Percentiles rank a stretch among this genome's conserved stretches.
Conservation (phyloP, 2,797 vertebrate genomes). For the Lacerta viridis region DNA sequence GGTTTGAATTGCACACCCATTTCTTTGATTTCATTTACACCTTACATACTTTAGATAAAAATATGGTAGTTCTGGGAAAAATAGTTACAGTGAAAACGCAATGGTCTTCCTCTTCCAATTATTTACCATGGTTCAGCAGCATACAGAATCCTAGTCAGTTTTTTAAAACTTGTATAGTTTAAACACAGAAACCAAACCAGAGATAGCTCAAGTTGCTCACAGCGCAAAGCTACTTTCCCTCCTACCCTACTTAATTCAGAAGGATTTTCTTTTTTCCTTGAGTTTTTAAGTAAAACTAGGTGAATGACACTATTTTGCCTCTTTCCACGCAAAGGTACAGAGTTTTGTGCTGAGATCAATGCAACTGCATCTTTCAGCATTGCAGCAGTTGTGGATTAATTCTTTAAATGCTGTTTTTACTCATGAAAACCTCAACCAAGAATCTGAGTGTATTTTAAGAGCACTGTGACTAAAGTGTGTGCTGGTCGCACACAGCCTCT, state of each 20-base stretch:
- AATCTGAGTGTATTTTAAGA: not conserved
- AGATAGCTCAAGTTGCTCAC: slow-evolving; percentile 28
- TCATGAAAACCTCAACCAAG: slow-evolving; percentile 14
- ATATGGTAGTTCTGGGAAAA: slow-evolving; percentile 64
- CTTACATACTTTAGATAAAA: slow-evolving; percentile 64
- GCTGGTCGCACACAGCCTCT: not conserved
- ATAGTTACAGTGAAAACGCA: slow-evolving; percentile 24
- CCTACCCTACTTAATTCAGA: slow-evolving; percentile 28
- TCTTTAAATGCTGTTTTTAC: slow-evolving; percentile 13
- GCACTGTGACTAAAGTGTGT: not conserved
- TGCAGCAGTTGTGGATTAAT: slow-evolving; percentile 5
- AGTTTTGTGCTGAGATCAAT: slow-evolving; percentile 14
- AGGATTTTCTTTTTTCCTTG: slow-evolving; percentile 45
- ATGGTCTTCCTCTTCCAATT: slow-evolving; percentile 54
- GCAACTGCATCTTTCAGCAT: slow-evolving; percentile 1
- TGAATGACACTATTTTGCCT: slow-evolving; percentile 54
- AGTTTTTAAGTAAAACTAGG: slow-evolving; percentile 48
- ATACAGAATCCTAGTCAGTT: slow-evolving; percentile 59
- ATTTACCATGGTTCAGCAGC: slow-evolving; percentile 59
- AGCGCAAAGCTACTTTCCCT: slow-evolving; percentile 36
- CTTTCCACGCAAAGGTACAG: slow-evolving; percentile 39
- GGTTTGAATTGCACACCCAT: slow-evolving; percentile 79
- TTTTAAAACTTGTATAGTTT: slow-evolving; percentile 55
- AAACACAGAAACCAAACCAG: slow-evolving; percentile 45
- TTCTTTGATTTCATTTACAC: slow-evolving; percentile 81